Evolutionary conservation across 2,888 invertebrate genomes (phyloP), one percentile per base, ranked within the genome.

Genomic region (Drosophila falleni): DNA sequence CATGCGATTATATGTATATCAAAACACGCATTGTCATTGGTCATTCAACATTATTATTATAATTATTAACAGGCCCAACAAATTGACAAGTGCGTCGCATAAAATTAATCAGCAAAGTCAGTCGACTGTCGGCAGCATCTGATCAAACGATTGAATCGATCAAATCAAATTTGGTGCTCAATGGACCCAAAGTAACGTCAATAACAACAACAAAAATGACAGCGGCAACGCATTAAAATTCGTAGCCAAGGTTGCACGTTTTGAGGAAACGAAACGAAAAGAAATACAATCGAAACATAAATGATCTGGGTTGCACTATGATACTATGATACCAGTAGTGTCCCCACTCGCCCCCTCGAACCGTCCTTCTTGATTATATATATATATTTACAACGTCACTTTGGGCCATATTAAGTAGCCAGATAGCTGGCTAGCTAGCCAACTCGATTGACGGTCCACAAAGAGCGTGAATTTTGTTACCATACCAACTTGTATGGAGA

Each of bases 221-320:
- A 75, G 66, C 51, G 54, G 63, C 71, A 87, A 77, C 81, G 78
- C 80, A 89, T 77, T 77, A 71, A 74, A 71, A 81, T 62, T 73
- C 80, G 54, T 55, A 70, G 47, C 50, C 76, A 85, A 85, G 84
- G 84, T 89, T 89, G 74, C 54, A 63, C 58, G 61, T 56, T 53
- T 60, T 60, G 78, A 87, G 87, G 89, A 87, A 83, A 87, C 85
- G 55, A 56, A 56, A 19, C 42, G 41, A 41, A 83, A 47, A n/a
- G 49, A 49, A 84, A 74, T 58, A 71, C 59, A 82, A 72, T 51
- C 61, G 68, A 75, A 56, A 61, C 72, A 23, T 63, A 83, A 58
- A 60, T 65, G 70, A 83, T 73, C 59, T 58, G 62, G 71, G 62
- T 70, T 87, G 83, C 87, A 83, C 54, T 76, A 13, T 50, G 49